Percentiles rank a stretch among this genome's conserved stretches.
Conservation (phyloP, 2,113 vertebrate species). For the Cyprinodon brontotheroides region DNA sequence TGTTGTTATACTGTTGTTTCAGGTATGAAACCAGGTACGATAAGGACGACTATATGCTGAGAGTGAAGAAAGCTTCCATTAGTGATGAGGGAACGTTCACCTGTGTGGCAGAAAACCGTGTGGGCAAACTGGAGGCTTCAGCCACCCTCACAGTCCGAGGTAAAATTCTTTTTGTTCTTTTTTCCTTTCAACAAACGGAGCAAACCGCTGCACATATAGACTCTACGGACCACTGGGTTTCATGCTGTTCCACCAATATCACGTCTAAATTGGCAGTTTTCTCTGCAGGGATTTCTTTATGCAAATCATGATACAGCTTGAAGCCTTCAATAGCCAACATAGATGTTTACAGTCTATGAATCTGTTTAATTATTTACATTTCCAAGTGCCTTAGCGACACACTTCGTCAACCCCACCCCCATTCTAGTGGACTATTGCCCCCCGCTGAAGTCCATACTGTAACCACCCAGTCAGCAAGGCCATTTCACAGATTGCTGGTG, state of each 20-base stretch:
- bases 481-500: conserved; percentile 90
- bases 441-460: conserved; percentile 58
- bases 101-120: conserved; percentile 94
- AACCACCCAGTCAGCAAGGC: conserved; percentile 78
- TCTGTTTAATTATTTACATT: conserved; percentile 79
- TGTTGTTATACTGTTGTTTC: conserved; percentile 38
- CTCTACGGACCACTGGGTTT: conserved; percentile 1
- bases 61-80: conserved; percentile 89
- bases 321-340: conserved; percentile 31
- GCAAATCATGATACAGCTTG: conserved; percentile 35
- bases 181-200: neutral
- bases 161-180: conserved; percentile 52
- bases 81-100: conserved; percentile 90
- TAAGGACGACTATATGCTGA: conserved; percentile 93
- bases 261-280: conserved; percentile 24
- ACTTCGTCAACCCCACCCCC: conserved; percentile 25
- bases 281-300: conserved; percentile 19
- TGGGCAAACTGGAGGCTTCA: conserved; percentile 93
- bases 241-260: conserved; percentile 1
- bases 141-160: conserved; percentile 95
- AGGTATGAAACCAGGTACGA: conserved; percentile 98
- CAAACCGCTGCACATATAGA: conserved; percentile 15
- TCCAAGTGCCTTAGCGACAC: conserved; percentile 59
- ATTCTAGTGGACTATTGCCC: conserved; percentile 39
- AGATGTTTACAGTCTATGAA: conserved; percentile 63